Percentiles rank a stretch among this genome's conserved stretches.
phyloP scores from a whole-genome alignment of 2,113 vertebrate genomes.

The Junco hyemalis region DNA sequence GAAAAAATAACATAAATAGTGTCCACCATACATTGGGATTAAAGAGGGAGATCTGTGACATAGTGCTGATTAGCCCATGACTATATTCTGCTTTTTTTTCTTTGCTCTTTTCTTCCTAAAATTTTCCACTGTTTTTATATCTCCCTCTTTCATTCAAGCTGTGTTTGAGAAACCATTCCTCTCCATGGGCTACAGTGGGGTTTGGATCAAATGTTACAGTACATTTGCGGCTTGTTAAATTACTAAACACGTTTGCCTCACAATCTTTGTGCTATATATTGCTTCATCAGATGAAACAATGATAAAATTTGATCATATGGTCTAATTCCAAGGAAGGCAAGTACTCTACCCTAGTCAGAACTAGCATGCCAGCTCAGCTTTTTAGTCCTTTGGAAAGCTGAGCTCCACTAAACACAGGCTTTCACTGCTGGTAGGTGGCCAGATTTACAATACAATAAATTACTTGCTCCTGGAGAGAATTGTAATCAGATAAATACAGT shows the following conservation, averaged over 20 bases:
- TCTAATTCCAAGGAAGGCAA: not conserved
- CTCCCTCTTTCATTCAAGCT: not conserved
- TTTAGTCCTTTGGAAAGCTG: not conserved
- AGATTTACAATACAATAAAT: not conserved
- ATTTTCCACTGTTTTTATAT: not conserved
- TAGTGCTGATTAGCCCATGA: not conserved
- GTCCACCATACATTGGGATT: not conserved
- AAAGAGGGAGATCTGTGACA: not conserved
- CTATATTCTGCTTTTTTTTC: not conserved
- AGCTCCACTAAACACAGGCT: not conserved
- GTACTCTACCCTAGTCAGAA: not conserved
- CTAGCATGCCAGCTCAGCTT: not conserved
- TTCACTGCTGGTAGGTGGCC: not conserved
- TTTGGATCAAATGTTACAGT: not conserved
- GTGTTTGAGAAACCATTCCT: not conserved
- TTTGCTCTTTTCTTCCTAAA: not conserved
- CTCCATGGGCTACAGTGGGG: not conserved
- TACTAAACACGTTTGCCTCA: not conserved
- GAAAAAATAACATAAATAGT: not conserved
- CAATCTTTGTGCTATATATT: not conserved
- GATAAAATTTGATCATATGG: not conserved
- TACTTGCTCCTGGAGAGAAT: not conserved
- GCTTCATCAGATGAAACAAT: not conserved
- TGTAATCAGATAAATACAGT: not conserved
- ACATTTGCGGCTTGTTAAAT: not conserved